phyloP scores from a whole-genome alignment of 2,888 invertebrate species.

The Nasonovia ribisnigri region DNA sequence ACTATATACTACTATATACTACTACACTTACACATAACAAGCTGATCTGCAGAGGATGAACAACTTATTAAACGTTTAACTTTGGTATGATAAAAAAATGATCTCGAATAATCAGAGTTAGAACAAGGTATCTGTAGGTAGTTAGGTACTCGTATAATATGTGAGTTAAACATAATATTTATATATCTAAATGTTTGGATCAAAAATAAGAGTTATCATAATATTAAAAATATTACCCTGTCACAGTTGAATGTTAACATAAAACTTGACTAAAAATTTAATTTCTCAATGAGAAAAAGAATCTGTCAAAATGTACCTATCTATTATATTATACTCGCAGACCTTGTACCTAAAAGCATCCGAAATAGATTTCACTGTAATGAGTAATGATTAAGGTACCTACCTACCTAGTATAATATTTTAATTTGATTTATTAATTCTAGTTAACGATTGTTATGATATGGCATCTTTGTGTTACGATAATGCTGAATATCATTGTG shows the following conservation, averaged over 20 bases:
- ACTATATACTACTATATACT: too few relatives aligned
- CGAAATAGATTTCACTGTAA: not conserved
- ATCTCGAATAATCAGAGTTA: not conserved
- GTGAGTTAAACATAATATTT: not conserved
- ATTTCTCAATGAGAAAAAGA: not conserved
- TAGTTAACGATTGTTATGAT: conserved; percentile 36
- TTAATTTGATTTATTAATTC: not conserved
- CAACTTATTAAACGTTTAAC: not conserved
- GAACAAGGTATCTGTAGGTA: not conserved
- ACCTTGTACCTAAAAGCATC: not conserved
- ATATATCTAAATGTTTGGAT: not conserved
- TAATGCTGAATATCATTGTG: conserved; percentile 38
- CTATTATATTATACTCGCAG: not conserved
- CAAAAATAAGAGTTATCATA: not conserved
- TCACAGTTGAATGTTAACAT: not conserved
- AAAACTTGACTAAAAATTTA: not conserved
- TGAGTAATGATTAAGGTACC: too few relatives aligned
- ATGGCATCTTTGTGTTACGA: conserved; percentile 40
- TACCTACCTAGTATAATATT: not conserved
- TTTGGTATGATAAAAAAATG: not conserved
- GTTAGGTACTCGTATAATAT: not conserved
- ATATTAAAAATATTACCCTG: not conserved
- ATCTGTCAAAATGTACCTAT: not conserved
- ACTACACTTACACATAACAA: too few relatives aligned
- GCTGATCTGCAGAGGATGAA: not conserved